Base-by-base conservation (phyloP, 2,888 invertebrate genomes). In the Eucriotettix oculatus region DNA sequence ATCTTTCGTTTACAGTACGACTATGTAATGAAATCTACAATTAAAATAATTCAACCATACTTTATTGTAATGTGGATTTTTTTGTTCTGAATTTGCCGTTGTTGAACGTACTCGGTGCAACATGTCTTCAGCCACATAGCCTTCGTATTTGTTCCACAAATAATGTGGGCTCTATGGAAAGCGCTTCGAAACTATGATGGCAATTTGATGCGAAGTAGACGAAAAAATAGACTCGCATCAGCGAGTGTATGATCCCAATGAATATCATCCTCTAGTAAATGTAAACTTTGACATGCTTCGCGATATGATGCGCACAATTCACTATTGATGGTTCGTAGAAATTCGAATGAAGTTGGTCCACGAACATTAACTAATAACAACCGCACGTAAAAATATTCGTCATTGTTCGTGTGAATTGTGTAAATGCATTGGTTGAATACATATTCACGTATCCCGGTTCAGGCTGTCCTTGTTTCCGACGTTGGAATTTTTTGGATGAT, bases 321-420 rank as follows among this genome's bases (percentile, higher is more conserved):
- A 16, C 66, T 63, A 57, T 67, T 57, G 2, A 58, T 57, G 29
- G 60, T 63, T 56, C 56, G 54, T 41, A 67, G 58, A 54, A 60
- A 54, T 56, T 57, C 54, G 56, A 68, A 67, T 57, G 66, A 67
- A 62, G 64, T 68, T 63, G 56, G 54, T 11, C 59, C 63, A 10
- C 58, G 55, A 48, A 63, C 58, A 67, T 69, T 69, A 29, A 44
- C 44, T 14, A 44, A 44, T 44, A 44, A 44, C 44, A n/a, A n/a
- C n/a, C n/a, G n/a, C n/a, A n/a, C n/a, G n/a, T n/a, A n/a, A n/a
- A n/a, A n/a, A n/a, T n/a, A 70, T 61, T 70, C 68, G 57, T 64
- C 65, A 54, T 69, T 66, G 61, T 65, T 71, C 29, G 70, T 69
- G 68, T 70, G 69, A 42, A 71, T 70, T 65, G 71, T 64, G 62